phyloP scores from a whole-genome alignment of 2,113 vertebrate species.

The Corythoichthys haematopterus region DNA sequence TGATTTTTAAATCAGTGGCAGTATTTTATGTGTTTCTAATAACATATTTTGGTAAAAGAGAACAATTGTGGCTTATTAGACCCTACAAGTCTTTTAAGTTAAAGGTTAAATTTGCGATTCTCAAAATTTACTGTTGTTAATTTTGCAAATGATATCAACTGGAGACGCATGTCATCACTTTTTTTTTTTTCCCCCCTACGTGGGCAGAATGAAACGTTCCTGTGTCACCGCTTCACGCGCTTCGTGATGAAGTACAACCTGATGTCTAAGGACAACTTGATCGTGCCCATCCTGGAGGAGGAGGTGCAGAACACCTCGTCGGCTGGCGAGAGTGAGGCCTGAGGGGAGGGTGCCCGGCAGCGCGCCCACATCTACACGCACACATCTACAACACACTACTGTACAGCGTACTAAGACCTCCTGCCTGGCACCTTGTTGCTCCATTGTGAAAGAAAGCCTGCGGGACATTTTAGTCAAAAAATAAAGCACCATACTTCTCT shows the following conservation, averaged over 20 bases:
- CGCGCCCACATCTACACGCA: constrained; percentile 11
- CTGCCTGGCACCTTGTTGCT: constrained; percentile 42
- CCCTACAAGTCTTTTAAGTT: too few relatives aligned
- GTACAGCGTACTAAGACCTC: constrained; percentile 52
- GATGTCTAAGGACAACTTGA: constrained; percentile 99
- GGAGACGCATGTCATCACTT: neutral
- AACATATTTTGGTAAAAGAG: too few relatives aligned
- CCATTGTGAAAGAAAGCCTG: constrained; percentile 17
- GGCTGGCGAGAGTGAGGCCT: constrained; percentile 94
- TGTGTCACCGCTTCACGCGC: constrained; percentile 98
- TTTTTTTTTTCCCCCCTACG: neutral
- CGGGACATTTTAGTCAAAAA: constrained; percentile 6
- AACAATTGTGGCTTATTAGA: too few relatives aligned
- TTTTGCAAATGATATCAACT: too few relatives aligned
- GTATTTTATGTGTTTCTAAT: too few relatives aligned
- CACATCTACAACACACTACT: constrained; percentile 3
- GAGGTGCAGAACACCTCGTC: constrained; percentile 89
- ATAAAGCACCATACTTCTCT: constrained; percentile 15
- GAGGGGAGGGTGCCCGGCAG: constrained; percentile 50
- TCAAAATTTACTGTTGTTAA: too few relatives aligned
- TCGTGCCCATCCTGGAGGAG: constrained; percentile 98
- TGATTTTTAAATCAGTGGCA: too few relatives aligned
- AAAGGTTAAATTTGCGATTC: too few relatives aligned
- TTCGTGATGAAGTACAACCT: constrained; percentile 99
- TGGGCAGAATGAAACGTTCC: constrained; percentile 90